Base-by-base conservation (phyloP, 2,888 invertebrate genomes). In the Timema podura region DNA sequence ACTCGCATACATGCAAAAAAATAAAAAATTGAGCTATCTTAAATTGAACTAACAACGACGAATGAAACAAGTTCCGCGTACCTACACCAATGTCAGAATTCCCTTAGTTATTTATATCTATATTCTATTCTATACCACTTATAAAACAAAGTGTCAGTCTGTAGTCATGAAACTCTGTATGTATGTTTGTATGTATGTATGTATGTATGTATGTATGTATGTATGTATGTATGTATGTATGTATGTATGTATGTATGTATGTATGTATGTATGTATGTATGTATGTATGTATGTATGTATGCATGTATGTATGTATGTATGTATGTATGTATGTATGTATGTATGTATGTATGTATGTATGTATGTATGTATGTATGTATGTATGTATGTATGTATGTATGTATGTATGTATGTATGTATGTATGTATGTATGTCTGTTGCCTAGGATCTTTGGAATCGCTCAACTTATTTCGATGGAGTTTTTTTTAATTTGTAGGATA, bases 211-310 rank as follows among this genome's bases (percentile, higher is more conserved):
- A 49, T 49, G 51, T 49, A 11, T 49, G 51, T 49, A 49, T 49
- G 51, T 49, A 11, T 49, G 51, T 11, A 49, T 49, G 51, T 49
- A 49, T 49, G 51, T 11, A 49, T 49, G 51, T 49, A 49, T 49
- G 51, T 11, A 49, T 49, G 51, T 49, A 11, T 49, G 51, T 49
- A 49, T 49, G 51, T 49, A 11, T 49, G 51, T 49, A 49, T 49
- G 51, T 49, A 49, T 49, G 51, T 49, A 49, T 49, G 51, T 49
- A 49, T 49, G 51, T 49, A 49, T 49, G 51, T 49, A 11, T 49
- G 51, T 49, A 49, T 49, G 51, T 49, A 11, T 49, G 51, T 49
- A 49, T 49, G 51, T 49, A 11, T 49, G 51, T 11, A 49, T 49
- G 51, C 11, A 49, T 49, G 51, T 49, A 11, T 49, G 51, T 49